Evolutionary conservation across 2,113 vertebrate genomes (phyloP), one percentile per base, ranked within the genome.

Genomic region (Spea bombifrons): DNA sequence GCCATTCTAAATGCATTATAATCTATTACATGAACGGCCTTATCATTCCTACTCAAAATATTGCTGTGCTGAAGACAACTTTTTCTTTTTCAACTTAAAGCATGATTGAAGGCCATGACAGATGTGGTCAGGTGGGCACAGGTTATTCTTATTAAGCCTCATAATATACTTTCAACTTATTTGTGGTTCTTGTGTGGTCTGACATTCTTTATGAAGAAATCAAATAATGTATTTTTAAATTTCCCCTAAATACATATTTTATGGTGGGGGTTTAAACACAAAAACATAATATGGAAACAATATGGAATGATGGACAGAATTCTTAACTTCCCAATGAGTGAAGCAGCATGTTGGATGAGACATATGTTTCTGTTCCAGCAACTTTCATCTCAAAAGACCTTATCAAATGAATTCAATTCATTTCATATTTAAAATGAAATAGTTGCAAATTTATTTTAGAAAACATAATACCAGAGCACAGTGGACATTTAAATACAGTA

Each of bases 401-500:
- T 76, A 70, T 45, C 44, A 76, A 76, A 76, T 76, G 52, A 61
- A 70, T 66, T 10, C 45, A 70, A 69, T 59, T 7, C 66, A n/a
- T n/a, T n/a, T n/a, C n/a, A n/a, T 61, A 17, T 55, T 61, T 76
- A 70, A 76, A 61, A 76, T 76, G n/a, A 76, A 76, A 76, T 66
- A 76, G 66, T 76, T 76, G 53, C 75, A 76, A 76, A 69, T 76
- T 61, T 76, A 76, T 76, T 69, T 76, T 59, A 61, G 16, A 76
- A 59, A 66, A 69, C n/a, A 70, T 76, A 70, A 76, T 70, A 76
- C 69, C 61, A 49, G 53, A 49, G 66, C 66, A 76, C 66, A 66
- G 63, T 66, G 66, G 66, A 63, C 48, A n/a, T 75, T 75, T 75
- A 66, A 50, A 69, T 76, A 76, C 10, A 69, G 59, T 59, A 45